Evolutionary conservation across 35 echinoderm and acorn worm species (phyloP), one percentile per base, ranked within the genome.

Genomic region (Apostichopus californicus): DNA sequence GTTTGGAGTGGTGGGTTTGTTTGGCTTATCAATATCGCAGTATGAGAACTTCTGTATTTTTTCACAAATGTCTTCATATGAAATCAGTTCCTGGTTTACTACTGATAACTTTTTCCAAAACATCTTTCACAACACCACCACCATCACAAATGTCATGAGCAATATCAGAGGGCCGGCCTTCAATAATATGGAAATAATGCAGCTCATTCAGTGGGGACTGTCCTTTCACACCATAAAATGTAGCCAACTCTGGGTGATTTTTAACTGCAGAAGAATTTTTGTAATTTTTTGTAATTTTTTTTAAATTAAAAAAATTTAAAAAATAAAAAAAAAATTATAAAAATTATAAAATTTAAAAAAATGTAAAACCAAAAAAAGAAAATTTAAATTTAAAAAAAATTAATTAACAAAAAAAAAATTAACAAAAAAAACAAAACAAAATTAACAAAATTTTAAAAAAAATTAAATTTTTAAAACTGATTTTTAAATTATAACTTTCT

Each of bases 131-230:
- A 72, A 90, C 65, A 77, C 92, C 86, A 55, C 86, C 92, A 88
- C 90, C n/a, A n/a, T n/a, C n/a, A n/a, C n/a, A 93, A 2, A 93
- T 64, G 77, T 90, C 92, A 89, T 90, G 84, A 17, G 92, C 92
- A 23, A 90, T 71, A 80, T 93, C 86, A 78, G 92, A 78, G 90
- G 85, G 92, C 13, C 8, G 46, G 21, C 72, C 86, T 59, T 86
- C 68, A 9, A 93, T 61, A 56, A 81, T 56, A 63, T 93, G 92
- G 83, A 77, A 93, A 89, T 77, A 93, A 46, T 88, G 86, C 70
- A 93, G 77, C 54, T 90, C 57, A 60, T 90, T 90, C 10, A 93
- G 86, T 79, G 72, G 65, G 22, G 83, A 89, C 20, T 52, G 14
- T 25, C 23, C 11, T 90, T 93, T 93, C 6, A 93, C 57, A 28